phyloP scores from a whole-genome alignment of 2,113 vertebrate genomes.

The Todiramphus saurophagus region DNA sequence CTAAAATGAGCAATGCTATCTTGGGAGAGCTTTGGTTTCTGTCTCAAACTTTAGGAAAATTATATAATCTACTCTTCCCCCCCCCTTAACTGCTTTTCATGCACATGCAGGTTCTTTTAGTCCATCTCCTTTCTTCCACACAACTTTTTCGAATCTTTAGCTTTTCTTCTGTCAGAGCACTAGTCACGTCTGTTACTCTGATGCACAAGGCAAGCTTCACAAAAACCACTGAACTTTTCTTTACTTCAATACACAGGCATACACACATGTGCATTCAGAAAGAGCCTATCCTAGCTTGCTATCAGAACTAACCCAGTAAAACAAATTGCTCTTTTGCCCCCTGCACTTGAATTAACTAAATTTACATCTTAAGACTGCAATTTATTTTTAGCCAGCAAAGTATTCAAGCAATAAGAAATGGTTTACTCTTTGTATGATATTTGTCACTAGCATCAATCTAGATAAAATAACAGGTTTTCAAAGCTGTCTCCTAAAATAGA shows the following conservation, averaged over 20 bases:
- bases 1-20: neutral
- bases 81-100: neutral
- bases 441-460: neutral
- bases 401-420: neutral
- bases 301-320: neutral
- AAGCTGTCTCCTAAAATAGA: neutral
- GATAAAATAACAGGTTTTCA: neutral
- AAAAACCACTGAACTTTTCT: neutral
- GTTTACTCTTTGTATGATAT: neutral
- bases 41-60: neutral
- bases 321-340: neutral
- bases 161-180: neutral
- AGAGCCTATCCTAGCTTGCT: neutral
- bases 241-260: neutral
- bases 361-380: neutral
- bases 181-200: neutral
- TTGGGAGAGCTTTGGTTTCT: neutral
- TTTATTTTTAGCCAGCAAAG: neutral
- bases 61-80: neutral
- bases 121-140: neutral
- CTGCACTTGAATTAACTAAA: neutral
- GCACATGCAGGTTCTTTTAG: neutral
- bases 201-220: neutral
- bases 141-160: neutral
- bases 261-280: rapidly evolving